Conservation (phyloP, 1,140 invertebrate species). For the Acromyrmex heyeri region DNA sequence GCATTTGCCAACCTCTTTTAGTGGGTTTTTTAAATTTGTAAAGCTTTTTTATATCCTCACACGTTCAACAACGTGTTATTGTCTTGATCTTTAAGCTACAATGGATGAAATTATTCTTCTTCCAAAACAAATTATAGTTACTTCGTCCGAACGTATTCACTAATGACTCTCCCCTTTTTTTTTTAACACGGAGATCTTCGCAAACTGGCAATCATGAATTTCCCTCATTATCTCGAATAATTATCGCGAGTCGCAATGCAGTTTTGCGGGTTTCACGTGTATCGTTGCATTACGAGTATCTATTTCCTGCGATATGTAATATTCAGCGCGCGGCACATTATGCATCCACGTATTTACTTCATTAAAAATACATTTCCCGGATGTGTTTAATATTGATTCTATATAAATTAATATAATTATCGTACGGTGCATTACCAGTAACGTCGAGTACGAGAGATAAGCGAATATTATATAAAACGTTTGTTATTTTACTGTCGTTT, state of each 20-base stretch:
- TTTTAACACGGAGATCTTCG: not conserved
- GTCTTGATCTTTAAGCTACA: not conserved
- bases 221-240: conserved; percentile 49
- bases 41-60: not conserved
- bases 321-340: conserved; percentile 32
- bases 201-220: conserved; percentile 47
- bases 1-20: not conserved
- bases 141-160: not conserved
- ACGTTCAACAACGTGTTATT: not conserved
- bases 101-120: not conserved
- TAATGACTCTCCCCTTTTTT: not conserved
- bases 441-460: conserved; percentile 54
- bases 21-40: not conserved
- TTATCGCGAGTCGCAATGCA: conserved; percentile 48
- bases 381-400: conserved; percentile 63
- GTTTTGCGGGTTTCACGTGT: conserved; percentile 47
- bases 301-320: conserved; percentile 62
- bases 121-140: not conserved
- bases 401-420: conserved; percentile 66
- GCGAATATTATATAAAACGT: conserved; percentile 52
- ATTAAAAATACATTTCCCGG: conserved; percentile 56
- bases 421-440: conserved; percentile 50
- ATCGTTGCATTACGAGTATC: conserved; percentile 57
- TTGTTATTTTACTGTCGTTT: conserved; percentile 43
- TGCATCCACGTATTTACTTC: conserved; percentile 34